These are phyloP conservation scores for Allophyes oxyacanthae DNA, from an alignment of 2,888 invertebrate species.

Conservation along the genomic window DNA sequence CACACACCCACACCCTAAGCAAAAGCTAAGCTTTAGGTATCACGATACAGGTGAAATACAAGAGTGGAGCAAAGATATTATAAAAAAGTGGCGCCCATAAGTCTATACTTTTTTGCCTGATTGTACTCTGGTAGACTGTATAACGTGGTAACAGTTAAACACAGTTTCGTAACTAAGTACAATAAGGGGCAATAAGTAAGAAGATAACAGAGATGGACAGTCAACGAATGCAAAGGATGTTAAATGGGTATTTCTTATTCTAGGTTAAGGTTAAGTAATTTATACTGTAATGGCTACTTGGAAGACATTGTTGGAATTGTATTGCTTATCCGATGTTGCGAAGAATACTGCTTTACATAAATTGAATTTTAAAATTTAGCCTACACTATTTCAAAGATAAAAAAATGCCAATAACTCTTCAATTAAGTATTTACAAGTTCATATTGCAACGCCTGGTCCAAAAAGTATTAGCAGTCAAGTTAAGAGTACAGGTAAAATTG, in stretches of 20 bases:
- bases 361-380: background rate
- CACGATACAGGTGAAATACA: too few species aligned
- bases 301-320: constrained; percentile 13
- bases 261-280: constrained; percentile 13
- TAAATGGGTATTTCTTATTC: constrained; percentile 24
- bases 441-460: too few species aligned
- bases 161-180: constrained; percentile 52
- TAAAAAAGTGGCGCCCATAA: too few species aligned
- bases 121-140: constrained; percentile 4
- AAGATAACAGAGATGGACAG: constrained; percentile 41
- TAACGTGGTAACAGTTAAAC: constrained; percentile 54
- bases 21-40: too few species aligned
- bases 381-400: too few species aligned
- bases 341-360: background rate
- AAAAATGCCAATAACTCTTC: too few species aligned
- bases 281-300: constrained; percentile 20
- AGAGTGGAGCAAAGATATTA: too few species aligned
- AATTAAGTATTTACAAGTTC: too few species aligned
- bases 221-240: constrained; percentile 32
- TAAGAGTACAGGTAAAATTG: too few species aligned
- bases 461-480: too few species aligned
- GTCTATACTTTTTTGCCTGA: too few species aligned
- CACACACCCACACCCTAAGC: too few species aligned
- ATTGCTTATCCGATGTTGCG: constrained; percentile 12
- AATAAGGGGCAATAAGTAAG: constrained; percentile 29